Evolutionary conservation across 2,113 vertebrate genomes (phyloP).

Genomic region (Neotoma lepida): DNA sequence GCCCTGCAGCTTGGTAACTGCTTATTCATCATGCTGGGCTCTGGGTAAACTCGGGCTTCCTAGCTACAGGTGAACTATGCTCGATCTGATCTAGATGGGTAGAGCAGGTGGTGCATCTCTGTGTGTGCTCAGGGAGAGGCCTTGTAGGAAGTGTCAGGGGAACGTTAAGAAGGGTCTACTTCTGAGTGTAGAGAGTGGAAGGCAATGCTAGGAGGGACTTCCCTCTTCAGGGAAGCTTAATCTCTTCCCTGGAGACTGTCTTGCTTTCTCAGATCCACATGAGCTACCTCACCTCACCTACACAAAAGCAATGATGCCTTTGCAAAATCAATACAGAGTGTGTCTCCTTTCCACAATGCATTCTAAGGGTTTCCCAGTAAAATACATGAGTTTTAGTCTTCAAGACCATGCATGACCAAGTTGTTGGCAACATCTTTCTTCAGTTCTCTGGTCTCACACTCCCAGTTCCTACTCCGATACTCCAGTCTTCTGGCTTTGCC

Average conservation of each 20-base stretch:
- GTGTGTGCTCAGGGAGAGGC: neutral
- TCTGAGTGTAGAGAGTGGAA: neutral
- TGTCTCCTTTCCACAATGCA: neutral
- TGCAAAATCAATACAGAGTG: neutral
- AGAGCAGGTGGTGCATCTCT: neutral
- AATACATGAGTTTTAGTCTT: neutral
- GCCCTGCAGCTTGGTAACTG: constrained; percentile 43
- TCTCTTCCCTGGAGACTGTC: neutral
- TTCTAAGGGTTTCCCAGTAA: neutral
- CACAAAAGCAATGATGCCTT: neutral
- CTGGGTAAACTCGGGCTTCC: neutral
- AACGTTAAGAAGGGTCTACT: neutral
- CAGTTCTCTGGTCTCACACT: neutral
- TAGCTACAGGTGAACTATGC: neutral
- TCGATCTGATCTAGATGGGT: constrained; percentile 48
- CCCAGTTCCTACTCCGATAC: neutral
- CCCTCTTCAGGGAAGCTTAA: neutral
- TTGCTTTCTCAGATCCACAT: neutral
- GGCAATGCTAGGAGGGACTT: neutral
- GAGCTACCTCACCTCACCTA: neutral
- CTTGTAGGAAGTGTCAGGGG: neutral
- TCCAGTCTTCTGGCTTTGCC: neutral
- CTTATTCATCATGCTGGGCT: neutral
- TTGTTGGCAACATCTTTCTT: neutral
- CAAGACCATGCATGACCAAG: neutral